Evolutionary conservation across 2,888 invertebrate genomes (phyloP).

Genomic region (Serrognathus titanus): DNA sequence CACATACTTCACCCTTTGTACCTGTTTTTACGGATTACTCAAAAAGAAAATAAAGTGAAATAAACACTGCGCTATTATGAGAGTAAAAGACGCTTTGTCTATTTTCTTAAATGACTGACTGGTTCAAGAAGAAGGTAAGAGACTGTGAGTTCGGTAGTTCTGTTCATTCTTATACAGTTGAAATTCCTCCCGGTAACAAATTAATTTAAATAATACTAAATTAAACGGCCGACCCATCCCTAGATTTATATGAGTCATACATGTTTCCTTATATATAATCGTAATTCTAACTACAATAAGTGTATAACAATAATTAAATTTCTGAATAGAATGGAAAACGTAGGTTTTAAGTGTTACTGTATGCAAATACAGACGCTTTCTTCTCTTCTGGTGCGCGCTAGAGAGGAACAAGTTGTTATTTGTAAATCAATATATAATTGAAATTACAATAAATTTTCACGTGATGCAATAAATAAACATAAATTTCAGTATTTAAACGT

Average conservation of each 20-base stretch:
- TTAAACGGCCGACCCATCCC: constrained; percentile 14
- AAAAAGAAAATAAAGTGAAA: constrained; percentile 18
- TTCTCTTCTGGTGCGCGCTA: neutral
- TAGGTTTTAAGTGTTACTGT: constrained; percentile 20
- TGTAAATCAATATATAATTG: neutral
- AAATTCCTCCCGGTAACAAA: neutral
- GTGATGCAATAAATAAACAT: constrained; percentile 18
- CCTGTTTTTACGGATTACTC: constrained; percentile 18
- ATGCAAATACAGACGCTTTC: constrained; percentile 16
- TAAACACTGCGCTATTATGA: constrained; percentile 13
- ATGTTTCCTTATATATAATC: constrained; percentile 3
- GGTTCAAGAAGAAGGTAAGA: too few relatives aligned
- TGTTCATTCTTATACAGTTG: neutral
- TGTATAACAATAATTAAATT: constrained; percentile 14
- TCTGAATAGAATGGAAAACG: constrained; percentile 19
- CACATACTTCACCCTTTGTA: constrained; percentile 18
- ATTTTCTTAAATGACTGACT: neutral
- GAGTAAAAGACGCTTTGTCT: neutral
- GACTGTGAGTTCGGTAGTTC: neutral
- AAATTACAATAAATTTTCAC: neutral
- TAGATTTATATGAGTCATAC: constrained; percentile 18
- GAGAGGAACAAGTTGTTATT: neutral
- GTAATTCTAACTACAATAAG: constrained; percentile 9
- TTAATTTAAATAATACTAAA: constrained; percentile 17
- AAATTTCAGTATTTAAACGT: constrained; percentile 2